Percentiles rank a stretch among this genome's conserved stretches.
Evolutionary conservation across 2,797 vertebrate species (phyloP).

Genomic region (Yasuhikotakia modesta): DNA sequence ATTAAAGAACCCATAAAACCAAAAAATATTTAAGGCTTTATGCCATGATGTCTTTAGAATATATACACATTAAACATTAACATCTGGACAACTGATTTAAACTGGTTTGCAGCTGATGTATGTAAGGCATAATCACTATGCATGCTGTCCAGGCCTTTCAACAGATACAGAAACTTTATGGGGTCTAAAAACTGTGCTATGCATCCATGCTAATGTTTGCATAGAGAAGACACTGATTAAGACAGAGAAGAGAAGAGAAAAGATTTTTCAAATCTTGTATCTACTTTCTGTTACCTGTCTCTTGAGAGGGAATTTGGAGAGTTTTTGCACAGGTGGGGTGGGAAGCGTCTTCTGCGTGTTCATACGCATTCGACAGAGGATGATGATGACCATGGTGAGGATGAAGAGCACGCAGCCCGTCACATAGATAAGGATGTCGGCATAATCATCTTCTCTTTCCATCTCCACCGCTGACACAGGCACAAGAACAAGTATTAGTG

Average conservation of each 20-base stretch:
- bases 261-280: constrained; percentile 87
- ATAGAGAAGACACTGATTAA: constrained; percentile 7
- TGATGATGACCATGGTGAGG: constrained; percentile 82
- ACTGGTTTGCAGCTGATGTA: no score
- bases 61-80: not conserved
- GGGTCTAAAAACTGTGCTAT: not conserved
- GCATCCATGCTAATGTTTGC: not conserved
- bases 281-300: constrained; percentile 99
- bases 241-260: constrained; percentile 29
- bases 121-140: not conserved
- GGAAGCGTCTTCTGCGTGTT: constrained; percentile 91
- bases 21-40: no score
- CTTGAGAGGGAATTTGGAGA: constrained; percentile 97
- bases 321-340: constrained; percentile 89
- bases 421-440: constrained; percentile 91
- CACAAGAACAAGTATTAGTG: not conserved
- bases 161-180: no score
- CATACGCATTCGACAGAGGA: constrained; percentile 90
- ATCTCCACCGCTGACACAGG: constrained; percentile 74
- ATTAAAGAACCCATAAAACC: no score
- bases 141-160: no score
- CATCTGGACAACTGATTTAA: no score
- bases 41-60: not conserved
- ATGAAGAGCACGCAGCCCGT: constrained; percentile 89
- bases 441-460: constrained; percentile 85